Base-by-base conservation (phyloP, 2,113 vertebrate species). In the Lota lota region DNA sequence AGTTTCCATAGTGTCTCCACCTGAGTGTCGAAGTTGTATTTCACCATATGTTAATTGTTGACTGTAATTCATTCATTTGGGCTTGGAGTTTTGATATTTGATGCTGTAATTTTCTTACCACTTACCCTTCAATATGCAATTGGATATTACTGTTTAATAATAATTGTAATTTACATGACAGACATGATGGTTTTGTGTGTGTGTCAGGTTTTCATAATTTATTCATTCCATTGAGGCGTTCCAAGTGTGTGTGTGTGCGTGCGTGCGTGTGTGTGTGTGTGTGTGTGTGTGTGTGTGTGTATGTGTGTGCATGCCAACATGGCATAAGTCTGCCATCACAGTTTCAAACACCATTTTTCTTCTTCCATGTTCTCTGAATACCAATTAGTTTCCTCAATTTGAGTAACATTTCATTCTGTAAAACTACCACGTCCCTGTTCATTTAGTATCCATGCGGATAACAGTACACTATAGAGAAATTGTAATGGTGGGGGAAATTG, bases 401-500 rank as follows among this genome's bases (percentile, higher is more conserved):
- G 56, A 18, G 50, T 61, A 61, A 58, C 57, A 54, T 75, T 69
- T 74, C 66, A 73, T 19, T 24, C 10, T 16, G 62, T 18, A 59
- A 15, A 20, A 21, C 67, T 67, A 64, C 66, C 63, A 57, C 69
- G 71, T 74, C 63, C 36, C 28, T 70, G 68, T 73, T 81, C 68
- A 78, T 53, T 67, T 21, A 84, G 79, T 5, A 33, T 33, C 28
- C 28, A 76, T 63, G 18, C 65, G 68, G 70, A 84, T 76, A 73
- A 72, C 74, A 51, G 61, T 73, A 72, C 64, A 63, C 68, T 33
- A 58, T 47, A 75, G 70, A 78, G 68, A 66, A 36, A 67, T 74
- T 74, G 64, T 79, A 83, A 83, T 75, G 69, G 51, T 1, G 72
- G 63, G 58, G 50, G 67, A 77, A 81, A 80, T 73, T 58, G 75